A percentile compares a stretch with the other conserved stretches of the same genome.
Conservation (phyloP, 1,140 invertebrate species). For the Caligus rogercresseyi region DNA sequence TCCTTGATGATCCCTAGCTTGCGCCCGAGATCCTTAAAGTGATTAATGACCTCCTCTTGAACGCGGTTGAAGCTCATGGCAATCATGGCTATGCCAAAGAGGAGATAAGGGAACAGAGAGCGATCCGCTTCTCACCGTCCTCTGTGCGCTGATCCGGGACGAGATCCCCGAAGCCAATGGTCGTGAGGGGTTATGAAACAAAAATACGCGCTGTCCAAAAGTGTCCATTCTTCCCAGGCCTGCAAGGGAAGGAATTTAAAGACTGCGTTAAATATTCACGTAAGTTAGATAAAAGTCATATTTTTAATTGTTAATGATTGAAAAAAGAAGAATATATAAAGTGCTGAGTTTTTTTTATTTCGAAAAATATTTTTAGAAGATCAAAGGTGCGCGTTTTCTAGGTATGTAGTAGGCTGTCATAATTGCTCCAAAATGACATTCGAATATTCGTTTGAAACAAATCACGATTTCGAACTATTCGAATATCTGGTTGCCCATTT, state of each 20-base stretch:
- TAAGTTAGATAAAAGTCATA: too few species aligned
- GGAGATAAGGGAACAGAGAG: slow-evolving; percentile 77
- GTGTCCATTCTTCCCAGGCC: slow-evolving; percentile 56
- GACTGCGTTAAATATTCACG: too few species aligned
- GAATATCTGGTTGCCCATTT: too few species aligned
- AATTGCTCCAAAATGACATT: too few species aligned
- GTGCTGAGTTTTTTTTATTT: neutral
- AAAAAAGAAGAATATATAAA: neutral
- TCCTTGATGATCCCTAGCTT: slow-evolving; percentile 64
- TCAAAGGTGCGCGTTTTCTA: too few species aligned
- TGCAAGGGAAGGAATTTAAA: too few species aligned
- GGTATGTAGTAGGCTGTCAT: too few species aligned
- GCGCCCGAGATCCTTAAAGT: slow-evolving; percentile 61
- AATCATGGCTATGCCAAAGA: slow-evolving; percentile 88
- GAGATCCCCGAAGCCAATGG: slow-evolving; percentile 85
- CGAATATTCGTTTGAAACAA: too few species aligned
- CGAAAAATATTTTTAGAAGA: neutral
- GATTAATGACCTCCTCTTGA: slow-evolving; percentile 71
- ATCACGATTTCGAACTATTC: too few species aligned
- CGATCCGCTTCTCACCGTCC: slow-evolving; percentile 43
- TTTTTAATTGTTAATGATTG: too few species aligned
- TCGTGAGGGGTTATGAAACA: slow-evolving; percentile 88
- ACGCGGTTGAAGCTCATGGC: slow-evolving; percentile 98
- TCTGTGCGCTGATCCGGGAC: slow-evolving; percentile 61
- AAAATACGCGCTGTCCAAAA: slow-evolving; percentile 79